phyloP scores from a whole-genome alignment of 1,140 invertebrate genomes.

The Sycobia sp. region DNA sequence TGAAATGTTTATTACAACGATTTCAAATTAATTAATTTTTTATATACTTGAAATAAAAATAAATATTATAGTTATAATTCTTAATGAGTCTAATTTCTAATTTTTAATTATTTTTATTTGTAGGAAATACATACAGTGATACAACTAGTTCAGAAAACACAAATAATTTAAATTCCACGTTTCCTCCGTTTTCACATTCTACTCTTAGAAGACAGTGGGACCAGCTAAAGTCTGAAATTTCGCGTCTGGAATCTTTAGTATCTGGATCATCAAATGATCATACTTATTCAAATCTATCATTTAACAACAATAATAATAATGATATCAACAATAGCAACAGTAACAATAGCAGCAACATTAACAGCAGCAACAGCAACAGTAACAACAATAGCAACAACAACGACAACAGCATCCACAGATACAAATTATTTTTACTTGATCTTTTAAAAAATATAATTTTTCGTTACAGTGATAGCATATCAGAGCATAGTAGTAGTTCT shows the following conservation, averaged over 20 bases:
- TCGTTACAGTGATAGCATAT: not conserved
- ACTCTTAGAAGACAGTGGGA: no score
- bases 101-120: no score
- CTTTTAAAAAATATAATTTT: slow-evolving; percentile 41
- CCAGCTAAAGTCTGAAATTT: no score
- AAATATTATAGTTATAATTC: no score
- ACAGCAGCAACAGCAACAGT: not conserved
- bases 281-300: slow-evolving; percentile 45
- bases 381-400: not conserved
- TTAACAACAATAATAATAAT: slow-evolving; percentile 14
- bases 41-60: no score
- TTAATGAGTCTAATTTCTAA: no score
- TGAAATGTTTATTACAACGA: no score
- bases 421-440: slow-evolving; percentile 40
- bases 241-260: not conserved
- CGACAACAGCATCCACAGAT: slow-evolving; percentile 35
- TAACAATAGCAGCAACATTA: not conserved
- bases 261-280: slow-evolving; percentile 41
- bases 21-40: no score
- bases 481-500: slow-evolving; percentile 15
- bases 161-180: no score
- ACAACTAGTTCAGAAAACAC: no score
- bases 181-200: no score
- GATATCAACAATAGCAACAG: slow-evolving; percentile 2
- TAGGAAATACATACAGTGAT: no score